phyloP scores from a whole-genome alignment of 2,797 vertebrate genomes.

The Euphonia xanthogaster region DNA sequence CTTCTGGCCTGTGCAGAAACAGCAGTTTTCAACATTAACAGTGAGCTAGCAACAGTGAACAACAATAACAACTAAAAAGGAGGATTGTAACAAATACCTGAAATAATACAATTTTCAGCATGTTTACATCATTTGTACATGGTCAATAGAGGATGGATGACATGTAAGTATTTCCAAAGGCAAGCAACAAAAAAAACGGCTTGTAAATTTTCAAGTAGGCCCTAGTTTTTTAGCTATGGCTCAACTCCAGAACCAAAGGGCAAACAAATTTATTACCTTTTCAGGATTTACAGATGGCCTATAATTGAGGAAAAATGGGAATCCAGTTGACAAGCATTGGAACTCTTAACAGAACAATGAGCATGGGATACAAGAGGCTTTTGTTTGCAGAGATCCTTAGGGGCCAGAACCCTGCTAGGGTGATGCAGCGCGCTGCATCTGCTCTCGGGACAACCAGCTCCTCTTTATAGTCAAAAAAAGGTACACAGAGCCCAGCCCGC shows the following conservation, averaged over 20 bases:
- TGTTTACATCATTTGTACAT: neutral
- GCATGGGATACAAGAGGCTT: neutral
- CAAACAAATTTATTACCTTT: neutral
- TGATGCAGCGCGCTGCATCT: neutral
- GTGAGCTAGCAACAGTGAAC: neutral
- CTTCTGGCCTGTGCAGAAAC: neutral
- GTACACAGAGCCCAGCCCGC: neutral
- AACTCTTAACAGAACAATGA: neutral
- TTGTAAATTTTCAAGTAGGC: neutral
- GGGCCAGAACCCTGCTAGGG: neutral
- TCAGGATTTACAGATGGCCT: neutral
- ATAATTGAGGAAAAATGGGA: neutral
- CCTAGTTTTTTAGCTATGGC: neutral
- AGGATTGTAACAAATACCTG: neutral
- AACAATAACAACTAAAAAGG: neutral
- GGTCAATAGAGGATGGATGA: accelerated
- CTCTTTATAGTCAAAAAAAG: accelerated
- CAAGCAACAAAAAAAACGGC: neutral
- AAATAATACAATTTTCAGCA: neutral
- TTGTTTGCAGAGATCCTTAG: neutral
- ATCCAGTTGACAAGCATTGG: neutral
- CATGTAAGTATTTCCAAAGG: neutral
- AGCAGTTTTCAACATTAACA: neutral
- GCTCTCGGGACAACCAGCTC: neutral
- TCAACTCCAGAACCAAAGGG: neutral